phyloP scores from a whole-genome alignment of 2,797 vertebrate genomes.

The Thunnus albacares region DNA sequence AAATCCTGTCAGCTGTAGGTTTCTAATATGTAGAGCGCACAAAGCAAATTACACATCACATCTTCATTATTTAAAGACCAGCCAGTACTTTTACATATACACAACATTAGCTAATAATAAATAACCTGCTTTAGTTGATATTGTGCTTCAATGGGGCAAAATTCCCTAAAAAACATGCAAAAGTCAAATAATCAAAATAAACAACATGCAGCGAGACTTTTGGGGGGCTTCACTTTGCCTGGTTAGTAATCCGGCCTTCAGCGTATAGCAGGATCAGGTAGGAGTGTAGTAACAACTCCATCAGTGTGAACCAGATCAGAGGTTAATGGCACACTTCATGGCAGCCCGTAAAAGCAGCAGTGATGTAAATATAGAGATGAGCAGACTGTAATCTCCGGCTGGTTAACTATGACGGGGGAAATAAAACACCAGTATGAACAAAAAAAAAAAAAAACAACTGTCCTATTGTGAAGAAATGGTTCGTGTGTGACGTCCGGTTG shows the following conservation, averaged over 20 bases:
- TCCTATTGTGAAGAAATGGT: not conserved
- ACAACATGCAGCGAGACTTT: not conserved
- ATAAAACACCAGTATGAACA: not conserved
- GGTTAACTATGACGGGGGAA: not conserved
- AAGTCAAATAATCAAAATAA: too few relatives aligned
- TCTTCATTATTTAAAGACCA: too few relatives aligned
- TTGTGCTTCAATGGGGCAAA: too few relatives aligned
- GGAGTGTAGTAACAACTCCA: conserved; percentile 18
- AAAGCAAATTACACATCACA: too few relatives aligned
- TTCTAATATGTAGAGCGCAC: too few relatives aligned
- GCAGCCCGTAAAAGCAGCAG: conserved; percentile 7
- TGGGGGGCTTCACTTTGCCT: not conserved
- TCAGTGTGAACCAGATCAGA: conserved; percentile 53
- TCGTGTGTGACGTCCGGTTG: not conserved
- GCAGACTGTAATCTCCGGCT: conserved; percentile 40
- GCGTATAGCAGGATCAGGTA: conserved; percentile 19
- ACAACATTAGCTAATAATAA: not conserved
- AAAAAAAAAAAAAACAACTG: too few relatives aligned
- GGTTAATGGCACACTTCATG: conserved; percentile 61
- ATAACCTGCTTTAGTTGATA: not conserved
- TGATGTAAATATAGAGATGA: conserved; percentile 34
- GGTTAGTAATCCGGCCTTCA: conserved; percentile 30
- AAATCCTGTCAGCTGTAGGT: too few relatives aligned
- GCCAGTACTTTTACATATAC: too few relatives aligned
- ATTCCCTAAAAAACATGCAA: too few relatives aligned